Evolutionary conservation across 2,888 invertebrate species (phyloP).

Genomic region (Hecatera dysodea): DNA sequence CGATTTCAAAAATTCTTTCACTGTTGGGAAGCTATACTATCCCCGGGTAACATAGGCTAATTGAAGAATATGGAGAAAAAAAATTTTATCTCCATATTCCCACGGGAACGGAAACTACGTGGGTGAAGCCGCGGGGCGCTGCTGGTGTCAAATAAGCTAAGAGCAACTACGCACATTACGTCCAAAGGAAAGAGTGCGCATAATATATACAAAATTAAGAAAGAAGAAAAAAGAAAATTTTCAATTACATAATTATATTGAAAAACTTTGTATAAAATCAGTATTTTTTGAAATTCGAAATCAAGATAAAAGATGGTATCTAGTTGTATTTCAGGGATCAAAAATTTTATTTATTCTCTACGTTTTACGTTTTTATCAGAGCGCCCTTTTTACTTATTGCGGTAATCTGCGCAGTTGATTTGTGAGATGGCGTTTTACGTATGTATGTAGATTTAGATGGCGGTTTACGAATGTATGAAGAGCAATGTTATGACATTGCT

Average conservation of each 20-base stretch:
- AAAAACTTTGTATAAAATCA: neutral
- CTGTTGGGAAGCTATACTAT: too few relatives aligned
- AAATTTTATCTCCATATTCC: too few relatives aligned
- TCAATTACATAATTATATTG: too few relatives aligned
- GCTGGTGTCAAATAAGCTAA: conserved; percentile 48
- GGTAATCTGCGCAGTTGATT: conserved; percentile 29
- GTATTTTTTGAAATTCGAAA: too few relatives aligned
- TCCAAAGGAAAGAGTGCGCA: neutral
- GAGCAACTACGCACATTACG: neutral
- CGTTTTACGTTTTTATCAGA: neutral
- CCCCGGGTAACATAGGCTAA: too few relatives aligned
- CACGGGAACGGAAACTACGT: too few relatives aligned
- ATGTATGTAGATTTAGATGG: too few relatives aligned
- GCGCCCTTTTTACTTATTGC: neutral
- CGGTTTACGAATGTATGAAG: too few relatives aligned
- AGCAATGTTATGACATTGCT: conserved; percentile 16
- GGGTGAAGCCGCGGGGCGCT: too few relatives aligned
- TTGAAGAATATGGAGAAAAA: too few relatives aligned
- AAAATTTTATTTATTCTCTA: neutral
- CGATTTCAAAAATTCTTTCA: too few relatives aligned
- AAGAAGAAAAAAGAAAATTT: neutral
- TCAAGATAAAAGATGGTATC: neutral
- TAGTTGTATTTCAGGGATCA: neutral
- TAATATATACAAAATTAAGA: neutral
- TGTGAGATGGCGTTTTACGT: conserved; percentile 22